These are phyloP conservation scores for Leptopilina myrica DNA, from an alignment of 2,888 invertebrate species.

Conservation along the genomic window DNA sequence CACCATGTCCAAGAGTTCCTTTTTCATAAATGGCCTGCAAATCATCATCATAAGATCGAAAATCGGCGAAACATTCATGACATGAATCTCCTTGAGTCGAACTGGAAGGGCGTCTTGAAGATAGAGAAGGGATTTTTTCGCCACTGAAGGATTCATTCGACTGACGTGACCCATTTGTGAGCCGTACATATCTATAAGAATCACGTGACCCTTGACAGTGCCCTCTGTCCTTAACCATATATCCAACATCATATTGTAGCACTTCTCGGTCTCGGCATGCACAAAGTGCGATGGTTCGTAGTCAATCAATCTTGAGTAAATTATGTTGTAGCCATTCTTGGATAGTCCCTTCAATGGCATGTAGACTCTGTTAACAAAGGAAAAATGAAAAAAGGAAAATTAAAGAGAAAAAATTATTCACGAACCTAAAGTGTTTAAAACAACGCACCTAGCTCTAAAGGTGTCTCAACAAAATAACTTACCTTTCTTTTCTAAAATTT, in stretches of 20 bases:
- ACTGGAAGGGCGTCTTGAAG: conserved; percentile 86
- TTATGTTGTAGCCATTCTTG: conserved; percentile 79
- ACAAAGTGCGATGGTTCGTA: conserved; percentile 80
- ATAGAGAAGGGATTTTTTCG: conserved; percentile 84
- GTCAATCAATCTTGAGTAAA: conserved; percentile 79
- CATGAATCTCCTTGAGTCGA: conserved; percentile 83
- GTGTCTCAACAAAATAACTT: too few relatives aligned
- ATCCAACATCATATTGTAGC: conserved; percentile 81
- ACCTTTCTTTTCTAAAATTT: too few relatives aligned
- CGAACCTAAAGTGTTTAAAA: too few relatives aligned
- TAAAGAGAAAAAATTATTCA: not conserved
- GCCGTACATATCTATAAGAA: conserved; percentile 82
- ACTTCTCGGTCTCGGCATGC: conserved; percentile 78
- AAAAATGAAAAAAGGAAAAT: too few relatives aligned
- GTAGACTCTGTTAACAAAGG: not conserved
- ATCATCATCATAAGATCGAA: conserved; percentile 84
- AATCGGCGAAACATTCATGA: conserved; percentile 83
- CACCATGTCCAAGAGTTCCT: conserved; percentile 78
- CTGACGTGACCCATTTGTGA: conserved; percentile 82
- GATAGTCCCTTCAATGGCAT: conserved; percentile 76
- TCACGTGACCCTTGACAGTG: conserved; percentile 81
- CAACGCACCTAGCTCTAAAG: too few relatives aligned
- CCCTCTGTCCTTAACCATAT: conserved; percentile 79
- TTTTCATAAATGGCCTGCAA: conserved; percentile 86
- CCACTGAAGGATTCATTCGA: conserved; percentile 80